Conservation (phyloP, 2,797 vertebrate genomes). For the Onychomys arenicola region DNA sequence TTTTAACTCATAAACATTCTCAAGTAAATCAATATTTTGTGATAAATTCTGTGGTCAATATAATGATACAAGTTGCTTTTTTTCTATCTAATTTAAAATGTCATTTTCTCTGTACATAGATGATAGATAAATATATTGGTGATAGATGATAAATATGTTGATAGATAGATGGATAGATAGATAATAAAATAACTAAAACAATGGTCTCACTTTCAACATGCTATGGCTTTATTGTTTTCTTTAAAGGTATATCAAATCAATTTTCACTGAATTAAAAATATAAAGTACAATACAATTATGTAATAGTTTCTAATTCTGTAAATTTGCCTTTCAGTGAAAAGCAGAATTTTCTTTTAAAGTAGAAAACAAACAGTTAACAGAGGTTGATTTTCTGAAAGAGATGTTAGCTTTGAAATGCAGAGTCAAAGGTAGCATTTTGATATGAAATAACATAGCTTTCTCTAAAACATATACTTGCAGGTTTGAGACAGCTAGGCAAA, state of each 20-base stretch:
- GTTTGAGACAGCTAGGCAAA: background rate
- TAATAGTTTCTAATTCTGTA: background rate
- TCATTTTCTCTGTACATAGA: background rate
- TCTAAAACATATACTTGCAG: background rate
- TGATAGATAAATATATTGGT: background rate
- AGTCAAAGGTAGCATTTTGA: background rate
- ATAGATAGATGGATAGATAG: too few relatives aligned
- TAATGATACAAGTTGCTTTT: background rate
- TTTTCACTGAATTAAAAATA: background rate
- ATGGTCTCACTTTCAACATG: background rate
- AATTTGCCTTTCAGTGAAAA: constrained; percentile 15
- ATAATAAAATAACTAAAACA: background rate
- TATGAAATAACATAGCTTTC: background rate
- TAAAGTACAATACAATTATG: background rate
- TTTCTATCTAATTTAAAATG: background rate
- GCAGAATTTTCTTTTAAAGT: background rate
- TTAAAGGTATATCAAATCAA: constrained; percentile 23
- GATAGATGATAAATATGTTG: background rate
- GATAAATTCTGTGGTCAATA: background rate
- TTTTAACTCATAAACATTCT: background rate
- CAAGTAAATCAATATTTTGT: background rate
- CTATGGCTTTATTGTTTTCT: background rate
- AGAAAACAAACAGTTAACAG: background rate
- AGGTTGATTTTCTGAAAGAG: background rate
- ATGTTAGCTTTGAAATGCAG: background rate